Evolutionary conservation across 2,797 vertebrate genomes (phyloP).

Genomic region (Knipowitschia caucasica): DNA sequence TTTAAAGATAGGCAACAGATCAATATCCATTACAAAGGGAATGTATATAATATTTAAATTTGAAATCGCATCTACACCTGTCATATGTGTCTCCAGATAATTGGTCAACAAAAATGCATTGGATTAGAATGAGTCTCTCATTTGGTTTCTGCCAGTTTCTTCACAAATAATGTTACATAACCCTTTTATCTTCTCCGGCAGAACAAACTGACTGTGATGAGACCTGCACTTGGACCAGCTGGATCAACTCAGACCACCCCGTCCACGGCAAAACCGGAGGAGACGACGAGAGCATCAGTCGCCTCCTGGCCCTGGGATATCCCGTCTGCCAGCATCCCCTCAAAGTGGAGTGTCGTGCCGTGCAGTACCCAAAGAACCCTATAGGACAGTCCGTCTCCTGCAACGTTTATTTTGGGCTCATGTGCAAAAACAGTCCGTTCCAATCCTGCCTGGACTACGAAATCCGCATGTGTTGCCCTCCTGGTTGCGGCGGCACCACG

Average conservation of each 20-base stretch:
- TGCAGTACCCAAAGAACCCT: slow-evolving; percentile 28
- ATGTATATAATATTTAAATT: too few relatives aligned
- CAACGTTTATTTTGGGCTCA: slow-evolving; percentile 37
- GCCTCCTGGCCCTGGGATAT: slow-evolving; percentile 38
- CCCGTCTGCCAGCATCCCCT: slow-evolving; percentile 55
- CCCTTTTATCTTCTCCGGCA: background rate
- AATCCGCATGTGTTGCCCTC: slow-evolving; percentile 51
- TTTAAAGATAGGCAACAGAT: too few relatives aligned
- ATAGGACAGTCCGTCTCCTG: slow-evolving; percentile 51
- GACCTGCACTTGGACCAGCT: slow-evolving; percentile 52
- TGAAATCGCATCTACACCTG: too few relatives aligned
- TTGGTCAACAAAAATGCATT: too few relatives aligned
- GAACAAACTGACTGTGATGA: slow-evolving; percentile 6
- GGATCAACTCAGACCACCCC: slow-evolving; percentile 63
- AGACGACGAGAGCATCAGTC: slow-evolving; percentile 59
- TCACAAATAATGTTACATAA: background rate
- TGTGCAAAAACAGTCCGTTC: slow-evolving; percentile 51
- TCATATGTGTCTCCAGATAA: too few relatives aligned
- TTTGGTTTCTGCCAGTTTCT: too few relatives aligned
- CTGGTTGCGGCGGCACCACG: slow-evolving; percentile 18
- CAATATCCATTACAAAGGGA: too few relatives aligned
- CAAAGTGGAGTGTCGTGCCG: slow-evolving; percentile 45
- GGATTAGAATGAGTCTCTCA: background rate
- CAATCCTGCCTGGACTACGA: slow-evolving; percentile 57
- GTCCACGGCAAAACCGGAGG: slow-evolving; percentile 36